Base-by-base conservation (phyloP, 2,113 vertebrate genomes). In the Hippocampus comes region DNA sequence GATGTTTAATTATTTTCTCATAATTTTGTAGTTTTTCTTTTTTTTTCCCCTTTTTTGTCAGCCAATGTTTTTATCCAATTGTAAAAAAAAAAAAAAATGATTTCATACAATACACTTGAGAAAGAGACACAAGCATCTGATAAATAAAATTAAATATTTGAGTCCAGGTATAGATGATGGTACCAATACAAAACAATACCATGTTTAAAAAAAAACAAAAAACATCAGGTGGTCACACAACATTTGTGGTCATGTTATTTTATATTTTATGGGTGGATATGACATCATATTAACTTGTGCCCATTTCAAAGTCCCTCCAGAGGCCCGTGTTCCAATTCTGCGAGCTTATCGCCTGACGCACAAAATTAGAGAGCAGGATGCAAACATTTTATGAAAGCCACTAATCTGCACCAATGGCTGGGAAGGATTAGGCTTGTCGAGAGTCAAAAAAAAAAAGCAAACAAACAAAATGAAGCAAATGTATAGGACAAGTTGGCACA, bases 371-470 rank as follows among this genome's bases (percentile, higher is more conserved):
- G 73, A 75, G 75, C 46, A 78, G 72, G 63, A 82, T 87, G 82
- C 78, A 67, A 75, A 82, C 81, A 82, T 80, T 71, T 85, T 85
- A 71, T 79, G 78, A 83, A 90, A 90, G 80, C 84, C 74, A 67
- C 86, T 89, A 91, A 91, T 88, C 86, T 86, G 78, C 78, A 55
- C 78, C 71, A 82, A 80, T 83, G 79, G 79, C 80, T 76, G 53
- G 82, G 76, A 71, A 69, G 87, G 88, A 91, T 91, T 90, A 90
- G 15, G 67, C 77, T 87, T 86, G 86, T 89, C 80, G 75, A 71
- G 49, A 68, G 43, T 17, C 63, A 38, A 30, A 61, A 59, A 59
- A 59, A 14, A 34, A 34, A 61, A 18, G 1, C 48, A 20, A 34
- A 61, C 30, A 18, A 61, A 9, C 25, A 61, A 61, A 30, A 61